phyloP scores from a whole-genome alignment of 2,888 invertebrate genomes.

The Helicoverpa assulta region DNA sequence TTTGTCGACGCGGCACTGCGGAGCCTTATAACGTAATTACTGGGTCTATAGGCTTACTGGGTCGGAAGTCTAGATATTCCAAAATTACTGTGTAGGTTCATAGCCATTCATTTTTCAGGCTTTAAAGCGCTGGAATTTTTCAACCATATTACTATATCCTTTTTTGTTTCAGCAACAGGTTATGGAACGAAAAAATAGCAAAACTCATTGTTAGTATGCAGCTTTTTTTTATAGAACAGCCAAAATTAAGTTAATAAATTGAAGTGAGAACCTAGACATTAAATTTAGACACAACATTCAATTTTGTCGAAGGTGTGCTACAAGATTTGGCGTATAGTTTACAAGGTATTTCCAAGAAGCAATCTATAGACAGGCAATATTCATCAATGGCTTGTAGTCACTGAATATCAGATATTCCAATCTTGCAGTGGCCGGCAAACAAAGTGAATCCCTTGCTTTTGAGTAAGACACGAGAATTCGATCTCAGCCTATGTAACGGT shows the following conservation, averaged over 20 bases:
- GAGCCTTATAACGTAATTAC: slow-evolving; percentile 16
- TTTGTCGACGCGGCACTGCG: slow-evolving; percentile 8
- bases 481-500: neutral
- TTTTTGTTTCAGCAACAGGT: too few species aligned
- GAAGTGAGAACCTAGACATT: too few species aligned
- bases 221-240: too few species aligned
- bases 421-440: neutral
- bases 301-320: neutral
- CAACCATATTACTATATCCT: too few species aligned
- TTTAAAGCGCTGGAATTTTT: too few species aligned
- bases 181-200: too few species aligned
- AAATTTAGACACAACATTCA: too few species aligned
- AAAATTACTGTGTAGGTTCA: neutral
- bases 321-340: neutral
- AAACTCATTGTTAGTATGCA: too few species aligned
- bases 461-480: neutral
- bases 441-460: neutral
- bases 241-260: too few species aligned
- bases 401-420: neutral
- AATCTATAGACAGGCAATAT: neutral
- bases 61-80: neutral
- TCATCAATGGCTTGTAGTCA: slow-evolving; percentile 5
- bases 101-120: too few species aligned
- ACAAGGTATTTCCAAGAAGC: neutral
- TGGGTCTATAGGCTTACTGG: neutral